Base-by-base conservation (phyloP, 2,888 invertebrate genomes). In the Reticulitermes lucifugus region DNA sequence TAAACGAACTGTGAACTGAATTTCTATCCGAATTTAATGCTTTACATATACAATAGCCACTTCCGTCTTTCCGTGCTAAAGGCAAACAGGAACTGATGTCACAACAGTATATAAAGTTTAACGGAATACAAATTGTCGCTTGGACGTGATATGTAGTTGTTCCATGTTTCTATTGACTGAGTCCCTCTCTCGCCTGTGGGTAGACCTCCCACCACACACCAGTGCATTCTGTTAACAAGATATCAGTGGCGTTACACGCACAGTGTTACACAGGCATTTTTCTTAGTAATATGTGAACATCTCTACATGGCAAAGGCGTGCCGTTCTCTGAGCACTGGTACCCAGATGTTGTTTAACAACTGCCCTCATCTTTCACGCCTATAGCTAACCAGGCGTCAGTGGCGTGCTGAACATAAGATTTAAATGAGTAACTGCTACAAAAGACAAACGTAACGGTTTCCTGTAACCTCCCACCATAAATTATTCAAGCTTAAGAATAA, bases 81-180 rank as follows among this genome's bases (percentile, higher is more conserved):
- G 2, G n/a, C n/a, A n/a, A 73, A 73, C 73, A 29, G 73, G 73
- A 73, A 73, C 22, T 73, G 29, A 73, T 41, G 73, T 21, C 73
- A 73, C 73, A 41, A 10, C 25, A 73, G 12, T 14, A 41, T 41
- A 73, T 21, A 73, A 35, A 73, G 71, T 41, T 73, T 73, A 73
- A 73, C 41, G 73, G 73, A 73, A 73, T 73, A 73, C 73, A 73
- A 73, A 73, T 73, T 73, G 73, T 41, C 41, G 73, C 41, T 21
- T 73, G 35, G 35, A 14, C 41, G 35, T 41, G 73, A 73, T 71
- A 29, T 71, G 71, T 71, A 25, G 71, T 71, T 60, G 60, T 12
- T 22, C 22, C 60, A 60, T 65, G 65, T 65, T 73, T 41, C 73
- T 73, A 73, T 73, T 73, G 73, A 73, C 73, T 41, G 35, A 25